Conservation (phyloP, 2,113 vertebrate genomes). For the Gulo gulo region DNA sequence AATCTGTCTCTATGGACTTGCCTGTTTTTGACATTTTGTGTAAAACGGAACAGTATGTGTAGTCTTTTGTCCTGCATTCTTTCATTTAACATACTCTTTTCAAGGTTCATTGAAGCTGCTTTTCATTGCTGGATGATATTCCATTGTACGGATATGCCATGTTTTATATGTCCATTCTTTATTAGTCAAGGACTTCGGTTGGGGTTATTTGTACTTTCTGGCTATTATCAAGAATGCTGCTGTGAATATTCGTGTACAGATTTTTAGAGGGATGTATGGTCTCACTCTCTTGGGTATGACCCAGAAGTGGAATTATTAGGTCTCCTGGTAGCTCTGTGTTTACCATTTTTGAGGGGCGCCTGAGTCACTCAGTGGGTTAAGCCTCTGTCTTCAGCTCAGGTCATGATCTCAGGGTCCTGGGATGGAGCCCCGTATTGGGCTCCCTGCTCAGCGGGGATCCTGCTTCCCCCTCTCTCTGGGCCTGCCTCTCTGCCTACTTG, state of each 20-base stretch:
- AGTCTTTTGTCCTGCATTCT: background rate
- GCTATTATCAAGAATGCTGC: background rate
- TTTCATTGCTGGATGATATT: background rate
- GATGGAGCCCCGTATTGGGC: too few relatives aligned
- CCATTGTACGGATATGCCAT: background rate
- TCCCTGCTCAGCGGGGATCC: too few relatives aligned
- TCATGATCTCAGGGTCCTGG: too few relatives aligned
- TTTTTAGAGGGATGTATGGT: background rate
- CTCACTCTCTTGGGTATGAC: background rate
- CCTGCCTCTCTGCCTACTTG: too few relatives aligned
- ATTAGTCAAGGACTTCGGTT: background rate
- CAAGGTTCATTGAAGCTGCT: background rate
- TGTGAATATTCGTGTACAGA: background rate
- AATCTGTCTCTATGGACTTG: background rate
- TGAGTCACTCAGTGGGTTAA: too few relatives aligned
- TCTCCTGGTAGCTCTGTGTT: background rate
- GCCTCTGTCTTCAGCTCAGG: too few relatives aligned
- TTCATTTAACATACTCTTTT: background rate
- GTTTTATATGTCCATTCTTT: background rate
- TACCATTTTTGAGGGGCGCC: background rate
- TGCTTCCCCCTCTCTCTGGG: too few relatives aligned
- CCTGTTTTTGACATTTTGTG: background rate
- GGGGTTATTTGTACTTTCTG: background rate
- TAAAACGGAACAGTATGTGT: background rate
- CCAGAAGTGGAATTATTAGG: background rate